Percentiles rank a stretch among this genome's conserved stretches.
Evolutionary conservation across 2,113 vertebrate species (phyloP).

Genomic region (Boulengeromyrus knoepffleri): DNA sequence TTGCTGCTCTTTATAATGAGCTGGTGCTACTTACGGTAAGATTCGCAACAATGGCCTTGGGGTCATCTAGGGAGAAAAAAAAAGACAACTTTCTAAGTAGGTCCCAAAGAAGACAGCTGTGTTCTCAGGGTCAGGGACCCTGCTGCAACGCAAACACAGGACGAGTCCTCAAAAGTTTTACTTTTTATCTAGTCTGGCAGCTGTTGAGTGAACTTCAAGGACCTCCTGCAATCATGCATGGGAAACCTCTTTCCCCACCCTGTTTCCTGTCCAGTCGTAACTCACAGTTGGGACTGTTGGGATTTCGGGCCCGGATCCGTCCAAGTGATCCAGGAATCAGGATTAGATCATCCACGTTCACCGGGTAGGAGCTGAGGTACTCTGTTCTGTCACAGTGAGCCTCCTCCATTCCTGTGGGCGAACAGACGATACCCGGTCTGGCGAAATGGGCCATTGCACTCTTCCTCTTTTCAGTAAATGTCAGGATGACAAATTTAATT

Average conservation of each 20-base stretch:
- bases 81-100: neutral
- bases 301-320: conserved; percentile 74
- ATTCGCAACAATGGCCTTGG: conserved; percentile 81
- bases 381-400: conserved; percentile 87
- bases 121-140: neutral
- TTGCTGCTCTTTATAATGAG: neutral
- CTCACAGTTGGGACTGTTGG: conserved; percentile 75
- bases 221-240: neutral
- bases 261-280: neutral
- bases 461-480: neutral
- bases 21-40: conserved; percentile 76
- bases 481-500: neutral
- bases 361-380: conserved; percentile 82
- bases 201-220: conserved; percentile 10
- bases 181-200: conserved; percentile 6
- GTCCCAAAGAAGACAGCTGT: neutral
- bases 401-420: conserved; percentile 85
- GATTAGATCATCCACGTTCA: conserved; percentile 79
- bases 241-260: neutral
- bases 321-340: conserved; percentile 87
- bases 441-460: neutral
- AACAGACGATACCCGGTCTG: neutral
- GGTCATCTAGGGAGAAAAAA: conserved; percentile 74
- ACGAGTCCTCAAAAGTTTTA: neutral
- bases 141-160: neutral